Conservation (phyloP, 1,140 invertebrate species). For the Neomicropteryx cornuta region DNA sequence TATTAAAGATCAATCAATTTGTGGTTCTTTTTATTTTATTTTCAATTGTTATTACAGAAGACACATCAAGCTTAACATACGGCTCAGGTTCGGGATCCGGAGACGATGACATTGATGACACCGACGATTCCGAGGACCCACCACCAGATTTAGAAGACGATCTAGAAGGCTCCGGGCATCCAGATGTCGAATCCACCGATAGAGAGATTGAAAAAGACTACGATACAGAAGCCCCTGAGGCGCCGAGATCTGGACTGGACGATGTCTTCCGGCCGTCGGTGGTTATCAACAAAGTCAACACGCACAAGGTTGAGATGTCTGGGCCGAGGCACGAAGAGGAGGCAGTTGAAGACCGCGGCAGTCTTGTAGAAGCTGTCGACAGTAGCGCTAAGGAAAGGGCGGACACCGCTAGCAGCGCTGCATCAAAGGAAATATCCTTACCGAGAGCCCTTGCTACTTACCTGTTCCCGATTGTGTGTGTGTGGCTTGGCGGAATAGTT, state of each 20-base stretch:
- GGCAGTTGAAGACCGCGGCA: conserved; percentile 6
- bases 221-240: conserved; percentile 15
- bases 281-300: conserved; percentile 17
- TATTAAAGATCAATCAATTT: too few relatives aligned
- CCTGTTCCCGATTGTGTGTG: conserved; percentile 66
- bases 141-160: conserved; percentile 12
- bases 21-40: too few relatives aligned
- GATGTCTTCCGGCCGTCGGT: conserved; percentile 17
- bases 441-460: conserved; percentile 58
- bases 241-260: conserved; percentile 12
- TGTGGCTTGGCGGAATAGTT: conserved; percentile 72
- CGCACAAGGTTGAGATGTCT: conserved; percentile 17
- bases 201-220: conserved; percentile 11
- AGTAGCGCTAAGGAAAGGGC: conserved; percentile 9
- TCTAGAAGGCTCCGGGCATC: conserved; percentile 9
- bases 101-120: conserved; percentile 22
- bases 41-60: conserved; percentile 16
- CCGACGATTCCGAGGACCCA: conserved; percentile 27
- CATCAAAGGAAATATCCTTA: conserved; percentile 46
- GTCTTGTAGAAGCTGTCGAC: too few relatives aligned
- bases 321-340: conserved; percentile 12
- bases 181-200: conserved; percentile 11
- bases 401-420: conserved; percentile 28
- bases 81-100: conserved; percentile 41
- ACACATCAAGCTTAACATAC: conserved; percentile 16